Conservation (phyloP, 1,140 invertebrate species). For the Macrobrachium rosenbergii region DNA sequence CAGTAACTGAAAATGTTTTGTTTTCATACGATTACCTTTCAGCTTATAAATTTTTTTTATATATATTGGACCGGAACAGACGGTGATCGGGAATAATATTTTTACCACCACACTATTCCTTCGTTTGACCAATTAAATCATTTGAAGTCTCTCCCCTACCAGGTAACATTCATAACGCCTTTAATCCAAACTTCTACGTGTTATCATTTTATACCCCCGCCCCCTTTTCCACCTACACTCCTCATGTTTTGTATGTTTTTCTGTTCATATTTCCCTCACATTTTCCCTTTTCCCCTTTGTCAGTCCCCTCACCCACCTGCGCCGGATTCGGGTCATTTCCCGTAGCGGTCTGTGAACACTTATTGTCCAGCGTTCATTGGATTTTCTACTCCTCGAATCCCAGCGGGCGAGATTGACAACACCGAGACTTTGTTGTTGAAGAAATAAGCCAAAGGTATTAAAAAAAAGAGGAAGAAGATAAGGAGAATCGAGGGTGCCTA, state of each 20-base stretch:
- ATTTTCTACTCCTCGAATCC: slow-evolving; percentile 3
- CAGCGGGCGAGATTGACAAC: slow-evolving; percentile 24
- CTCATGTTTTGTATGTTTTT: not conserved
- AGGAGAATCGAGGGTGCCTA: not conserved
- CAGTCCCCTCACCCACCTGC: not conserved
- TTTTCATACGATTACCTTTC: no score
- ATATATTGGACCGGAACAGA: no score
- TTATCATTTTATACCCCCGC: no score
- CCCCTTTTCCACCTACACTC: not conserved
- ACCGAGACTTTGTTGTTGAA: slow-evolving; percentile 18
- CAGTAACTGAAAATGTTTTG: no score
- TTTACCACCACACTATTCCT: no score
- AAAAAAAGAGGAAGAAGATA: not conserved
- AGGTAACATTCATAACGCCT: no score
- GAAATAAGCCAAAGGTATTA: not conserved
- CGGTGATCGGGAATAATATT: no score
- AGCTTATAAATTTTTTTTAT: no score
- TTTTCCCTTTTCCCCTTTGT: not conserved
- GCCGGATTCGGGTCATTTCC: slow-evolving; percentile 14
- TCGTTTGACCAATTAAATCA: no score
- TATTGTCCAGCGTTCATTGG: slow-evolving; percentile 36
- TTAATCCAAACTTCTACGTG: no score
- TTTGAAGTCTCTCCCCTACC: no score
- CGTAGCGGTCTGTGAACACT: not conserved
- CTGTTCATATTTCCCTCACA: not conserved